Evolutionary conservation across 2,797 vertebrate genomes (phyloP).

Genomic region (Acipenser oxyrinchus): DNA sequence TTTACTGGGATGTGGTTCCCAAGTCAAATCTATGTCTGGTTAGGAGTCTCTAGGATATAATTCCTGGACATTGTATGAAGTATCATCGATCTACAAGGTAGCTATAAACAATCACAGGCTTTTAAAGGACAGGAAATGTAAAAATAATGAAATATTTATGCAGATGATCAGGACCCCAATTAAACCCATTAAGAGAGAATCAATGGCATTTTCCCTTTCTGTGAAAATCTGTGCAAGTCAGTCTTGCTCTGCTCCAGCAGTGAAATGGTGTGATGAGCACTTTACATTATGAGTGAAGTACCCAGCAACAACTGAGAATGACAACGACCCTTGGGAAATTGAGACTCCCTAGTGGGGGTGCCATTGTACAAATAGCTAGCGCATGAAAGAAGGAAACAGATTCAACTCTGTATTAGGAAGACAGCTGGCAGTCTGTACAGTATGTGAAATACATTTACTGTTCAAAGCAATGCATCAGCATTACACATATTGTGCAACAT

Average conservation of each 20-base stretch:
- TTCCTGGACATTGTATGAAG: constrained; percentile 19
- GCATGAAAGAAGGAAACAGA: constrained; percentile 2
- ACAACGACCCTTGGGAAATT: neutral
- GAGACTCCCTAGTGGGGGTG: constrained; percentile 11
- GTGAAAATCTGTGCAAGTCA: neutral
- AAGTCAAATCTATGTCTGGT: neutral
- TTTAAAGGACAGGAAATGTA: constrained; percentile 41
- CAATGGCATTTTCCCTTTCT: constrained; percentile 27
- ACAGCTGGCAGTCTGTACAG: constrained; percentile 20
- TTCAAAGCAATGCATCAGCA: too few species aligned
- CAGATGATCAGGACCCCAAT: constrained; percentile 36
- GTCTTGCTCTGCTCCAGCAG: neutral
- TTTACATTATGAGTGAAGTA: neutral
- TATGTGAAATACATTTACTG: too few species aligned
- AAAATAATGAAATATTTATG: constrained; percentile 51
- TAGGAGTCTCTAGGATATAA: neutral
- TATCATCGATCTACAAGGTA: constrained; percentile 25
- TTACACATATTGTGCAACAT: too few species aligned
- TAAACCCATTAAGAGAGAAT: constrained; percentile 44
- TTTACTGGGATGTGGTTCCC: neutral
- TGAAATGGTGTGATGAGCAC: neutral
- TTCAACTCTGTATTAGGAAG: constrained; percentile 8
- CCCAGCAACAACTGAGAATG: neutral
- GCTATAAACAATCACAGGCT: constrained; percentile 24
- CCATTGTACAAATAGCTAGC: constrained; percentile 5